These are phyloP conservation scores for Drosophila macrospina DNA, from an alignment of 2,888 invertebrate species.

Conservation along the genomic window DNA sequence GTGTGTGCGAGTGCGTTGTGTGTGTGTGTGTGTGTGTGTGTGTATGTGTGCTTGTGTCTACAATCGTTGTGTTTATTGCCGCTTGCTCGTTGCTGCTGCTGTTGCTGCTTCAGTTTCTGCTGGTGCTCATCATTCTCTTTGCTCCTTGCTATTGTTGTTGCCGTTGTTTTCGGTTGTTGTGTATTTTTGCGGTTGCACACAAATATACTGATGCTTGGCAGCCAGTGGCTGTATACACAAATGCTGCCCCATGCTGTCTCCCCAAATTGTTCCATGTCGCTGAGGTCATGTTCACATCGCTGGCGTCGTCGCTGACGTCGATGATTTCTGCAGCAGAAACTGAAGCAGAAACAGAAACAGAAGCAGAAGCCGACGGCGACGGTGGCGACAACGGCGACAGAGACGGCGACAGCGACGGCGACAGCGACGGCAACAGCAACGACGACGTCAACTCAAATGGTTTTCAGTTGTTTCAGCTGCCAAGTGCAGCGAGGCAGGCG, in stretches of 20 bases:
- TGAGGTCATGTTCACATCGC: conserved; percentile 74
- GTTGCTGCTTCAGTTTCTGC: conserved; percentile 25
- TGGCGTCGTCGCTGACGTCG: conserved; percentile 66
- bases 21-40: conserved; percentile 18
- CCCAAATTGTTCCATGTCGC: conserved; percentile 55
- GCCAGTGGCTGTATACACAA: conserved; percentile 41
- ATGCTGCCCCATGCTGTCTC: conserved; percentile 31
- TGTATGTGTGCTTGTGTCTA: conserved; percentile 29
- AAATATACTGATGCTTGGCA: conserved; percentile 72
- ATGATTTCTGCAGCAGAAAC: conserved; percentile 60
- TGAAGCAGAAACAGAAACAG: conserved; percentile 18
- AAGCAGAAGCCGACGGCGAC: conserved; percentile 27
- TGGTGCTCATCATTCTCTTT: conserved; percentile 36
- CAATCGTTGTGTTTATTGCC: conserved; percentile 63
- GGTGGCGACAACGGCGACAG: conserved; percentile 2
- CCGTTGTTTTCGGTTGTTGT: conserved; percentile 39
- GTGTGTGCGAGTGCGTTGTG: conserved; percentile 19
- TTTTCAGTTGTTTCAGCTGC: conserved; percentile 72
- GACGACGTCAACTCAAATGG: conserved; percentile 69
- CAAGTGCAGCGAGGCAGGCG: conserved; percentile 65
- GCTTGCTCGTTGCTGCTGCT: conserved; percentile 34
- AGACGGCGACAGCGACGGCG: conserved; percentile 1
- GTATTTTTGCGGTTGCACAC: conserved; percentile 76
- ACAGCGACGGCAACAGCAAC: conserved; percentile 21
- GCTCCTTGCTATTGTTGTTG: conserved; percentile 34